Percentiles rank a stretch among this genome's conserved stretches.
phyloP scores from a whole-genome alignment of 2,797 vertebrate genomes.

The Ataeniobius toweri region DNA sequence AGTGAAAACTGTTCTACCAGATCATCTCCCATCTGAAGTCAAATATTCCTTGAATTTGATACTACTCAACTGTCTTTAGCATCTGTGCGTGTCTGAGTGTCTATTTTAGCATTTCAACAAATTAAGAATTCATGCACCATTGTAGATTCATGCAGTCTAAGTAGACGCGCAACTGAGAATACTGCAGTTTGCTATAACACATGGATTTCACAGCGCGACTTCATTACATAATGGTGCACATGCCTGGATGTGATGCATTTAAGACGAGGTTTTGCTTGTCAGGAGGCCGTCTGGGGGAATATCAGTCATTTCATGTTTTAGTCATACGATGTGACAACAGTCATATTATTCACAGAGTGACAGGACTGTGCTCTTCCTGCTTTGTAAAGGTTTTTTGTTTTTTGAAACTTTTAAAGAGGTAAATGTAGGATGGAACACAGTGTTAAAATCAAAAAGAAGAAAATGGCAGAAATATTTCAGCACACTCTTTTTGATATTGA shows the following conservation, averaged over 20 bases:
- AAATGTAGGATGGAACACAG: background rate
- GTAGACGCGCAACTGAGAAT: slow-evolving; percentile 31
- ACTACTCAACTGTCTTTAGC: background rate
- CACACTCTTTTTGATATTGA: background rate
- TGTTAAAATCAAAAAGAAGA: background rate
- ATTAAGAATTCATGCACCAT: slow-evolving; percentile 33
- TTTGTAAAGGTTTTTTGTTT: slow-evolving; percentile 21
- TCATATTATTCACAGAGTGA: slow-evolving; percentile 57
- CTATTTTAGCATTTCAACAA: background rate
- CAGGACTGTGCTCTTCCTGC: slow-evolving; percentile 30
- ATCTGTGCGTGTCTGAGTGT: slow-evolving; percentile 14
- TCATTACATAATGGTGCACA: slow-evolving; percentile 62
- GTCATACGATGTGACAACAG: slow-evolving; percentile 60
- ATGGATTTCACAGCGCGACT: slow-evolving; percentile 43
- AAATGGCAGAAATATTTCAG: background rate
- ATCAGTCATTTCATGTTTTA: slow-evolving; percentile 63
- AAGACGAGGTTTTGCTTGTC: slow-evolving; percentile 64
- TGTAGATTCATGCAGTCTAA: slow-evolving; percentile 30
- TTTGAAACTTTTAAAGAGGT: slow-evolving; percentile 17
- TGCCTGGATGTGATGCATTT: slow-evolving; percentile 54
- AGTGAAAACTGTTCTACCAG: too few species aligned
- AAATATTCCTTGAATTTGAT: background rate
- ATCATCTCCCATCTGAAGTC: background rate
- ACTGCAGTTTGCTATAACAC: slow-evolving; percentile 40
- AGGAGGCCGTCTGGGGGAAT: slow-evolving; percentile 54